phyloP scores from a whole-genome alignment of 1,140 invertebrate species.

The Lineus longissimus region DNA sequence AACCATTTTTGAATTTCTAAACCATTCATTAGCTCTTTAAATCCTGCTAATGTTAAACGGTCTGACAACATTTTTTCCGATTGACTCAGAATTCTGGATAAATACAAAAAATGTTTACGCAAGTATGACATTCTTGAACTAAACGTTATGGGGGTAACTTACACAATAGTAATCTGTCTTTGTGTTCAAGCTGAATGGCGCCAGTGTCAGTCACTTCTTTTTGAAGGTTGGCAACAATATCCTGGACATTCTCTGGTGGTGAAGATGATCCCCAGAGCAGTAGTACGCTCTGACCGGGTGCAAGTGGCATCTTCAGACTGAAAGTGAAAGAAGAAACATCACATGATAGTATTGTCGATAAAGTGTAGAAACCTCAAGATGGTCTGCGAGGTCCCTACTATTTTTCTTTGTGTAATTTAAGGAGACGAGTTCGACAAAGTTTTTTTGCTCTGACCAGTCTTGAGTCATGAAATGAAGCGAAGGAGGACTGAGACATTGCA shows the following conservation, averaged over 20 bases:
- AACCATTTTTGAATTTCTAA: slow-evolving; percentile 7
- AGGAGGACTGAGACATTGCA: too few relatives aligned
- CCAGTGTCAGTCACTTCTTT: slow-evolving; percentile 52
- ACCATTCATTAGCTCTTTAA: neutral
- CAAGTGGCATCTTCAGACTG: too few relatives aligned
- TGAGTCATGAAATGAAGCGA: too few relatives aligned
- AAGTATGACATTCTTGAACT: neutral
- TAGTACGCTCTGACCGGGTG: slow-evolving; percentile 33
- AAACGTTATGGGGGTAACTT: slow-evolving; percentile 29
- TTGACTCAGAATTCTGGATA: too few relatives aligned
- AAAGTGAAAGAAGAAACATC: too few relatives aligned
- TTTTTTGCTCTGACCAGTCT: too few relatives aligned
- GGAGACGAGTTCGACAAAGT: too few relatives aligned
- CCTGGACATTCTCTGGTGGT: slow-evolving; percentile 30
- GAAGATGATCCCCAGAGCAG: slow-evolving; percentile 40
- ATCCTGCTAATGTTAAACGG: neutral
- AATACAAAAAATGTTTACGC: slow-evolving; percentile 9
- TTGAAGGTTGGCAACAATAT: slow-evolving; percentile 30
- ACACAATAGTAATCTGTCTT: slow-evolving; percentile 50
- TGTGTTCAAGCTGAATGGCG: slow-evolving; percentile 57
- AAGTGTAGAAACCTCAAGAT: too few relatives aligned
- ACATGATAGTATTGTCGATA: too few relatives aligned
- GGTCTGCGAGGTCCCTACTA: too few relatives aligned
- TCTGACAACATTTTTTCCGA: too few relatives aligned
- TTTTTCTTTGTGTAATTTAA: too few relatives aligned